These are phyloP conservation scores for Nibea albiflora DNA, from an alignment of 2,113 vertebrate species.

Conservation along the genomic window DNA sequence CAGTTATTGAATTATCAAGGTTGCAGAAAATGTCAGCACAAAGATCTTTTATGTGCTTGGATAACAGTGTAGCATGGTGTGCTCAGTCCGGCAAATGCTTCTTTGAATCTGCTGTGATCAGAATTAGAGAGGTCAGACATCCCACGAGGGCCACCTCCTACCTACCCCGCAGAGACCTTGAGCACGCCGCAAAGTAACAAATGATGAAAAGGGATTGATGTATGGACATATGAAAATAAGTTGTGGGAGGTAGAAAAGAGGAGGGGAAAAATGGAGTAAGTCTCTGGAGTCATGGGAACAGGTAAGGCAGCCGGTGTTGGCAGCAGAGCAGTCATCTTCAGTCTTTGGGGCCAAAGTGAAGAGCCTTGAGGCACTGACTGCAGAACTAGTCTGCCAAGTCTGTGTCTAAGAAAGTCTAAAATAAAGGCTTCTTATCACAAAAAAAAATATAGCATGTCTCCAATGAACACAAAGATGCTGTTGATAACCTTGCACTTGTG, in stretches of 20 bases:
- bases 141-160: slow-evolving; percentile 20
- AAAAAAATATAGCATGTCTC: slow-evolving; percentile 54
- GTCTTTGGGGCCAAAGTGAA: slow-evolving; percentile 73
- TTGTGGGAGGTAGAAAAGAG: slow-evolving; percentile 24
- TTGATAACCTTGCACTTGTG: slow-evolving; percentile 75
- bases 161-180: slow-evolving; percentile 49
- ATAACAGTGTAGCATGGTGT: not conserved
- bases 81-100: slow-evolving; percentile 1
- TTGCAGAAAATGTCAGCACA: not conserved
- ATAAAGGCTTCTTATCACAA: slow-evolving; percentile 70
- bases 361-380: slow-evolving; percentile 74
- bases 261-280: slow-evolving; percentile 42
- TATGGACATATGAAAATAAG: slow-evolving; percentile 38
- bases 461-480: slow-evolving; percentile 66
- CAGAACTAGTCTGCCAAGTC: slow-evolving; percentile 70
- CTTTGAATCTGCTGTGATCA: slow-evolving; percentile 46
- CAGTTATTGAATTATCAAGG: slow-evolving; percentile 18
- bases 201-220: slow-evolving; percentile 48
- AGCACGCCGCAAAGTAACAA: slow-evolving; percentile 19
- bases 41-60: slow-evolving; percentile 25
- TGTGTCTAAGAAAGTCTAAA: slow-evolving; percentile 62
- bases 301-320: slow-evolving; percentile 73
- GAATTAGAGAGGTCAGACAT: slow-evolving; percentile 34
- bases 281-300: slow-evolving; percentile 67
- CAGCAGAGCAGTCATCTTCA: slow-evolving; percentile 75